A percentile compares a stretch with the other conserved stretches of the same genome.
Conservation (phyloP, 2,888 invertebrate genomes). For the Pseudolycoriella hygida region DNA sequence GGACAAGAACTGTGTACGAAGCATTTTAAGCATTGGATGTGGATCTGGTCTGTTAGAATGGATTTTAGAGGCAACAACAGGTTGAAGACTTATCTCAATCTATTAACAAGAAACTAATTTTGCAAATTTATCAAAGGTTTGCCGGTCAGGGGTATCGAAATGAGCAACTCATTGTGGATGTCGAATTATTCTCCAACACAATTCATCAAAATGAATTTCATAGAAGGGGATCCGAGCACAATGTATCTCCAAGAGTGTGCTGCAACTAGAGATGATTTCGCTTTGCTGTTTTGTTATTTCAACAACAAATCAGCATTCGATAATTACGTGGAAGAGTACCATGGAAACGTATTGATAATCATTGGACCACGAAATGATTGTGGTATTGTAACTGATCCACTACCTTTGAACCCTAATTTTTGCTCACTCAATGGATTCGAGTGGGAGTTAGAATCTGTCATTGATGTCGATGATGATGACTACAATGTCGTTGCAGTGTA, state of each 20-base stretch:
- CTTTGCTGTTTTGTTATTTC: constrained; percentile 66
- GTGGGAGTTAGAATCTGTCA: too few relatives aligned
- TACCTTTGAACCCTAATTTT: constrained; percentile 42
- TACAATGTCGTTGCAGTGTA: too few relatives aligned
- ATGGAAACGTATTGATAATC: constrained; percentile 48
- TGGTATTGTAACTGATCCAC: constrained; percentile 50
- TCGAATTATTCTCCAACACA: constrained; percentile 54
- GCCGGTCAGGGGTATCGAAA: constrained; percentile 50
- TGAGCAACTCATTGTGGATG: constrained; percentile 67
- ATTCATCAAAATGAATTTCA: constrained; percentile 47
- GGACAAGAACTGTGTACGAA: constrained; percentile 27
- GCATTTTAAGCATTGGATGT: constrained; percentile 55
- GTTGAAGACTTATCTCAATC: constrained; percentile 27
- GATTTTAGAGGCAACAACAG: constrained; percentile 47
- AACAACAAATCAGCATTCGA: constrained; percentile 51
- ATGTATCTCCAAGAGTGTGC: constrained; percentile 30
- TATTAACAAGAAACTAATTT: constrained; percentile 14
- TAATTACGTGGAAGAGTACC: constrained; percentile 43
- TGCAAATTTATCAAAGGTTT: too few relatives aligned
- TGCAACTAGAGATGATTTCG: constrained; percentile 19
- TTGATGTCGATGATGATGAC: too few relatives aligned
- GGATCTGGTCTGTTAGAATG: constrained; percentile 71
- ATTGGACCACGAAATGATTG: constrained; percentile 49
- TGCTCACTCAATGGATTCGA: too few relatives aligned
- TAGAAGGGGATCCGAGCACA: constrained; percentile 23